These are phyloP conservation scores for Tarsius wallacei DNA, from an alignment of 2,797 vertebrate genomes.

Conservation along the genomic window DNA sequence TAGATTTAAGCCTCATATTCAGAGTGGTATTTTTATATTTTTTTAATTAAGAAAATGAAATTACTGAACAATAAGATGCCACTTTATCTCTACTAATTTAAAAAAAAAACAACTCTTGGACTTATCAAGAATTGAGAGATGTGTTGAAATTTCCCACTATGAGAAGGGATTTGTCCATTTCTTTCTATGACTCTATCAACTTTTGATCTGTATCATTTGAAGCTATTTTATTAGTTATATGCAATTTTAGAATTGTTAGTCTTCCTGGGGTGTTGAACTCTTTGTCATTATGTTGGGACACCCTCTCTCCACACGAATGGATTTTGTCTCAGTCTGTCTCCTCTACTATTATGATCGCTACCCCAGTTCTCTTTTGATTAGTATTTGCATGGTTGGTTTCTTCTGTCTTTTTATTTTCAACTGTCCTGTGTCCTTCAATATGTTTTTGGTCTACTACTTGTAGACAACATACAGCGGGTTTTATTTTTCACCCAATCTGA, in stretches of 20 bases:
- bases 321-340: constrained; percentile 37
- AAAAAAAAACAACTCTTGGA: not conserved
- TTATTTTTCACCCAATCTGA: constrained; percentile 19
- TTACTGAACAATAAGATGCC: constrained; percentile 17
- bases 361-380: constrained; percentile 61
- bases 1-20: constrained; percentile 55
- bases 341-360: constrained; percentile 17
- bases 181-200: not conserved
- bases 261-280: constrained; percentile 55
- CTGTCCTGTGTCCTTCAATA: not conserved
- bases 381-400: constrained; percentile 29
- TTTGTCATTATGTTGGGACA: constrained; percentile 50
- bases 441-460: not conserved
- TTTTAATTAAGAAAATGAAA: constrained; percentile 56
- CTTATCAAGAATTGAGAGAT: constrained; percentile 9
- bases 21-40: constrained; percentile 36
- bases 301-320: not conserved
- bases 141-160: constrained; percentile 27
- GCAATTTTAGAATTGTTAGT: constrained; percentile 69
- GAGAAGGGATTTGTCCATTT: constrained; percentile 57
- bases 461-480: not conserved
- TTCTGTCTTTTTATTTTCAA: constrained; percentile 44
- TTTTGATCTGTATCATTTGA: constrained; percentile 74
- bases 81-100: not conserved
- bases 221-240: constrained; percentile 65